Percentiles rank a stretch among this genome's conserved stretches.
phyloP scores from a whole-genome alignment of 2,888 invertebrate species.

The Steinernema carpocapsae region DNA sequence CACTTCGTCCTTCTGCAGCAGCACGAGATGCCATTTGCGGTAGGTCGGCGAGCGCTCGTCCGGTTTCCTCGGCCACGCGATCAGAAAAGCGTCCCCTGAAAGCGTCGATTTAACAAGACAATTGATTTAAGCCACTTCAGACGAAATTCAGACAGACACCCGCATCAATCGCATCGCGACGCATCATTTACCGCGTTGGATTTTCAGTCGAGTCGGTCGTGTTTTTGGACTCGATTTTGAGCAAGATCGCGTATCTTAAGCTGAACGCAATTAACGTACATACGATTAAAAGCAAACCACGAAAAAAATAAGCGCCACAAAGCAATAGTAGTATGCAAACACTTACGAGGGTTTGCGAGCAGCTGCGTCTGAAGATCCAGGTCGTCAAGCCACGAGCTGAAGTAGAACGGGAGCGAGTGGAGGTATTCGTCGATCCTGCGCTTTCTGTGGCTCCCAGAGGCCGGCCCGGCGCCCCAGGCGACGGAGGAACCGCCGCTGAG shows the following conservation, averaged over 20 bases:
- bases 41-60: slow-evolving; percentile 36
- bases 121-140: too few species aligned
- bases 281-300: too few species aligned
- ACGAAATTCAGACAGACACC: too few species aligned
- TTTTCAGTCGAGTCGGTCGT: too few species aligned
- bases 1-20: slow-evolving; percentile 39
- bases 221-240: too few species aligned
- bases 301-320: too few species aligned
- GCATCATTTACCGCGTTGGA: too few species aligned
- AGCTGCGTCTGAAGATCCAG: slow-evolving; percentile 38
- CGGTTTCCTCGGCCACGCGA: slow-evolving; percentile 36
- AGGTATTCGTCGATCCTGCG: slow-evolving; percentile 35
- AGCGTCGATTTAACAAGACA: too few species aligned
- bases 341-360: slow-evolving; percentile 30
- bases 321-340: too few species aligned
- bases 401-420: slow-evolving; percentile 36
- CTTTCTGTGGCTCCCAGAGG: slow-evolving; percentile 49
- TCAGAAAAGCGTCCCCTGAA: slow-evolving; percentile 39
- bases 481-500: not conserved
- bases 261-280: too few species aligned
- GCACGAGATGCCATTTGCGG: slow-evolving; percentile 39
- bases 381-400: slow-evolving; percentile 40
- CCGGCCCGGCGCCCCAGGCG: slow-evolving; percentile 74
- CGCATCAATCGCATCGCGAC: too few species aligned
- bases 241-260: too few species aligned